Base-by-base conservation (phyloP, 1,140 invertebrate species). In the Gonioctena quinquepunctata region DNA sequence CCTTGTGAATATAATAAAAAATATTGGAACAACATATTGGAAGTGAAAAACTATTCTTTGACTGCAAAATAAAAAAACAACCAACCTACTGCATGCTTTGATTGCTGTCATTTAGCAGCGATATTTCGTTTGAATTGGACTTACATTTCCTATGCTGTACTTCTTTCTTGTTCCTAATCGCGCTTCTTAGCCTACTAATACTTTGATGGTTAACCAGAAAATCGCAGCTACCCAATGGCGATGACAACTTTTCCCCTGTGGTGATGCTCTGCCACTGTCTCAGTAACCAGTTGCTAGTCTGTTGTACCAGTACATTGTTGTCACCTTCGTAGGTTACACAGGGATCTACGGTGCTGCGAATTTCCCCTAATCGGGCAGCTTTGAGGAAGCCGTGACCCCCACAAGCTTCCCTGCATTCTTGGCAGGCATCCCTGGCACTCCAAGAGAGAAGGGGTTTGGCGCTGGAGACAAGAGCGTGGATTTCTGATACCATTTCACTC, bases 271-370 rank as follows among this genome's bases (percentile, higher is more conserved):
- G 76, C 88, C 89, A 92, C 79, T 93, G 88, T 19, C 86, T 86
- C 49, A 96, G 77, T 27, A 96, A 84, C 92, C 93, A 95, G 82
- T 98, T 98, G 81, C 93, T 95, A 0, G 95, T 91, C 87, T 99
- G 97, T 81, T 98, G 96, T 11, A 95, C 87, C 3, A 99, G 86
- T 48, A 99, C 95, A 84, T 96, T 97, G 83, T 97, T 97, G 81
- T 99, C 96, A 4, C 96, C 97, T 85, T 99, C 96, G 78, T 97
- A 98, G 0, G 96, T 98, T 72, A 93, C 92, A 71, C 93, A 94
- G 0, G 95, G 93, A 85, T 99, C 96, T 83, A 96, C 91, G 82
- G 95, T 93, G 82, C 91, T 90, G 66, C 94, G 88, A 50, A 97
- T 83, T 66, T 93, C 90, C 16, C 94, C 93, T 52, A 97, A 84